A percentile compares a stretch with the other conserved stretches of the same genome.
Conservation (phyloP, 2,113 vertebrate species). For the Chascanopsetta lugubris region DNA sequence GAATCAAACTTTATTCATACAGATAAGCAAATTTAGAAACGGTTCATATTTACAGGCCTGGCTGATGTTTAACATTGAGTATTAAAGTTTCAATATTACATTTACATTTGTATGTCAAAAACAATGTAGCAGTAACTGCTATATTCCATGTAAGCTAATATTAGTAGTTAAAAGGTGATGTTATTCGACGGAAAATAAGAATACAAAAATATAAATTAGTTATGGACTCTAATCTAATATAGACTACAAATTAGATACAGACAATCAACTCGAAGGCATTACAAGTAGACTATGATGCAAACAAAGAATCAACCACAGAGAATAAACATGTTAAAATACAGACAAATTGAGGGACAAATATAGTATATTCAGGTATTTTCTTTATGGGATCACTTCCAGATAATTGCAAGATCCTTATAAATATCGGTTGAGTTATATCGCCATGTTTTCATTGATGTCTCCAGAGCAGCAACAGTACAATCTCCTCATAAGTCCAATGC, state of each 20-base stretch:
- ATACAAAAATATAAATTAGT: conserved; percentile 58
- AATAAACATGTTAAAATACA: conserved; percentile 24
- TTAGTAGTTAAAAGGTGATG: conserved; percentile 26
- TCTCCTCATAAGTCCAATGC: conserved; percentile 17
- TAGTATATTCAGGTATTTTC: conserved; percentile 26
- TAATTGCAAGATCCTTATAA: conserved; percentile 50
- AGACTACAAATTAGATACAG: conserved; percentile 39
- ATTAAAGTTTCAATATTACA: conserved; percentile 7
- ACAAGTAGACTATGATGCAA: conserved; percentile 21
- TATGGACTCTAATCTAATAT: too few species aligned
- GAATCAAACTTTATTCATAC: conserved; percentile 56
- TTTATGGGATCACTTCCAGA: conserved; percentile 36
- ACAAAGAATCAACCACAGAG: conserved; percentile 6
- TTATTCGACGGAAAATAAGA: conserved; percentile 38
- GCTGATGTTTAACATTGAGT: conserved; percentile 18
- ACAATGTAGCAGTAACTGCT: conserved; percentile 21
- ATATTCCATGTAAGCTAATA: conserved; percentile 28
- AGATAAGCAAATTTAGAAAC: conserved; percentile 57
- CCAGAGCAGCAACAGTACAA: conserved; percentile 41
- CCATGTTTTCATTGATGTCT: conserved; percentile 27
- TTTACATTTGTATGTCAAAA: conserved; percentile 9
- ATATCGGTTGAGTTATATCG: conserved; percentile 41
- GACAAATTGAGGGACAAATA: conserved; percentile 45
- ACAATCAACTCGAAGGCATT: conserved; percentile 28
- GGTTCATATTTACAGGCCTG: conserved; percentile 67